These are phyloP conservation scores for Drosophila sp. DNA, from an alignment of 1,140 invertebrate genomes.

Conservation along the genomic window DNA sequence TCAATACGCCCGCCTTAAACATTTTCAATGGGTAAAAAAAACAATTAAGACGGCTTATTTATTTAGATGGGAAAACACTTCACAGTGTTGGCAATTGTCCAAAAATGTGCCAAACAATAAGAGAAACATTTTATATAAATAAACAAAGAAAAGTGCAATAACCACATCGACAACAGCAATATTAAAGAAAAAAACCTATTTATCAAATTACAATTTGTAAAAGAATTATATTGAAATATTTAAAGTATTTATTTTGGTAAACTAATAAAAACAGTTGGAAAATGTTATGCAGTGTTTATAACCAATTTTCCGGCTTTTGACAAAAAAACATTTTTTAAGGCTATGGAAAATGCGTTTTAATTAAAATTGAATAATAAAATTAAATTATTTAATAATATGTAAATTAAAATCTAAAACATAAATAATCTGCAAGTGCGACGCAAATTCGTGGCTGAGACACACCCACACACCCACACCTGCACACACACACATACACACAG, in stretches of 20 bases:
- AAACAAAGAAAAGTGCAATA: constrained; percentile 54
- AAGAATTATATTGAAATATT: no score
- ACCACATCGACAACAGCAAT: constrained; percentile 34
- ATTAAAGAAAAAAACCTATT: not conserved
- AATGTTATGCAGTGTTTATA: not conserved
- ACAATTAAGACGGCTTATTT: constrained; percentile 44
- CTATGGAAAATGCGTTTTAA: no score
- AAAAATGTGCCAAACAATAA: constrained; percentile 43
- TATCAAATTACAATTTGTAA: not conserved
- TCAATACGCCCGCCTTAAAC: not conserved
- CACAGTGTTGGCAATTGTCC: constrained; percentile 52
- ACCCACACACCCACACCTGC: constrained; percentile 23
- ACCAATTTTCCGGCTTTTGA: no score
- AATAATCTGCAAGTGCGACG: not conserved
- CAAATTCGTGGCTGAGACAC: constrained; percentile 16
- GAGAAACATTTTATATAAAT: constrained; percentile 53
- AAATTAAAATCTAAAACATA: no score
- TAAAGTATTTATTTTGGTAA: no score
- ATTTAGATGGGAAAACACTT: constrained; percentile 44
- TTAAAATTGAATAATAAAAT: no score
- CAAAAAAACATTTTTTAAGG: no score
- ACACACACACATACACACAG: constrained; percentile 9
- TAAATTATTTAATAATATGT: no score
- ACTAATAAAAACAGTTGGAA: no score
- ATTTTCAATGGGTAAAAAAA: constrained; percentile 11